phyloP scores from a whole-genome alignment of 1,140 invertebrate genomes.

The Drosophila nigromelanica region DNA sequence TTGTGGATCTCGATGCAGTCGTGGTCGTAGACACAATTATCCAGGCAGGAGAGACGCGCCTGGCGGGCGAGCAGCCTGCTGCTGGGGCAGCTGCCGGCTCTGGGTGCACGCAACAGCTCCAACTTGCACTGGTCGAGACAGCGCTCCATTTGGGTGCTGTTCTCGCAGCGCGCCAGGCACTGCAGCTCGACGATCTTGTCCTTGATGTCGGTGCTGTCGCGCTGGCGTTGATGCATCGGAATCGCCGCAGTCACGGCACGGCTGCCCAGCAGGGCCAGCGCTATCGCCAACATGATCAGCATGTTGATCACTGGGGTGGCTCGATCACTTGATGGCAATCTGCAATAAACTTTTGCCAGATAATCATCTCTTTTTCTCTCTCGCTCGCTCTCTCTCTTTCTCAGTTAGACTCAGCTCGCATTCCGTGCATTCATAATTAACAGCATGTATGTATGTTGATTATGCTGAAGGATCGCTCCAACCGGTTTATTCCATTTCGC shows the following conservation, averaged over 20 bases:
- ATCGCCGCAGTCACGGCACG: slow-evolving; percentile 8
- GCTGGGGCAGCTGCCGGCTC: slow-evolving; percentile 67
- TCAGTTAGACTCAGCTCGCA: slow-evolving; percentile 44
- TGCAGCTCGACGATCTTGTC: slow-evolving; percentile 79
- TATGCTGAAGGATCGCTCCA: slow-evolving; percentile 69
- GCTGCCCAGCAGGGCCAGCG: slow-evolving; percentile 43
- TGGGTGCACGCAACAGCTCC: slow-evolving; percentile 56
- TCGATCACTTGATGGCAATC: slow-evolving; percentile 48
- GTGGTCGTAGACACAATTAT: slow-evolving; percentile 86
- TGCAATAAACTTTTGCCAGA: slow-evolving; percentile 63
- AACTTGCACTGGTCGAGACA: slow-evolving; percentile 63
- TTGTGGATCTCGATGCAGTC: slow-evolving; percentile 87
- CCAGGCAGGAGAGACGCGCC: slow-evolving; percentile 84
- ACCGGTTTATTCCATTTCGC: slow-evolving; percentile 77
- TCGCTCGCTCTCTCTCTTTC: neutral
- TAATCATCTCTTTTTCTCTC: slow-evolving; percentile 40
- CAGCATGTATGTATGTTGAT: slow-evolving; percentile 69
- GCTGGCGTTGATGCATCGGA: slow-evolving; percentile 58
- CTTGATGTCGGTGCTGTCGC: slow-evolving; percentile 69
- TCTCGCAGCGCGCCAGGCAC: slow-evolving; percentile 67
- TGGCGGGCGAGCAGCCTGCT: slow-evolving; percentile 53
- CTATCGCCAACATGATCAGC: slow-evolving; percentile 49
- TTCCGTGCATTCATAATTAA: slow-evolving; percentile 77
- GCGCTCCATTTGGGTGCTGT: slow-evolving; percentile 27
- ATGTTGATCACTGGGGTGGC: slow-evolving; percentile 34